phyloP scores from a whole-genome alignment of 2,113 vertebrate species.

The Pipa parva region DNA sequence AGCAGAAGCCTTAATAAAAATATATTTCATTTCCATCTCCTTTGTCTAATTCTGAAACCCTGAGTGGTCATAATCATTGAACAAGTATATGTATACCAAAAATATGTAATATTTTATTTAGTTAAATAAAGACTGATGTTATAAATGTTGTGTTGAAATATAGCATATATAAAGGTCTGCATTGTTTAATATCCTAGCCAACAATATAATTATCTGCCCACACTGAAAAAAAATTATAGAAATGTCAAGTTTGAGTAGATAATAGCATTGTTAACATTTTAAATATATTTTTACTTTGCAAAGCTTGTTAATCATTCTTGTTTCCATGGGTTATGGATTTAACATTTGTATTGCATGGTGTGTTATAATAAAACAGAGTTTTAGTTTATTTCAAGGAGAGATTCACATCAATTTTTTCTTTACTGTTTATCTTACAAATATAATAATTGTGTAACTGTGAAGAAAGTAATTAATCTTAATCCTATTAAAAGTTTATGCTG shows the following conservation, averaged over 20 bases:
- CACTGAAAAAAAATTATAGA: conserved; percentile 35
- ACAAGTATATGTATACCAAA: too few relatives aligned
- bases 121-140: too few relatives aligned
- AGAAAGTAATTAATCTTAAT: too few relatives aligned
- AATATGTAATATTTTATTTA: too few relatives aligned
- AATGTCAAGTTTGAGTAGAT: conserved; percentile 39
- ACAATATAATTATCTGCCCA: conserved; percentile 37
- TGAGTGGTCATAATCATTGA: too few relatives aligned
- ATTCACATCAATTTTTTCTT: too few relatives aligned
- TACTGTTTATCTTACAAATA: too few relatives aligned
- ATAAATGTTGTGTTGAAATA: neutral
- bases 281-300: conserved; percentile 31
- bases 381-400: conserved; percentile 22
- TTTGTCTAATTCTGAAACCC: too few relatives aligned
- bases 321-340: conserved; percentile 41
- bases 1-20: too few relatives aligned
- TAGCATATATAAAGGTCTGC: neutral
- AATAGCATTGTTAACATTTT: conserved; percentile 36
- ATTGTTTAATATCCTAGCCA: conserved; percentile 19
- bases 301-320: conserved; percentile 32
- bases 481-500: too few relatives aligned
- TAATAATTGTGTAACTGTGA: too few relatives aligned
- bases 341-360: conserved; percentile 30
- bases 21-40: too few relatives aligned
- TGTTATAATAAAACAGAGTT: conserved; percentile 12